Conservation (phyloP, 2,888 invertebrate genomes). For the Pantelozetes paolii region DNA sequence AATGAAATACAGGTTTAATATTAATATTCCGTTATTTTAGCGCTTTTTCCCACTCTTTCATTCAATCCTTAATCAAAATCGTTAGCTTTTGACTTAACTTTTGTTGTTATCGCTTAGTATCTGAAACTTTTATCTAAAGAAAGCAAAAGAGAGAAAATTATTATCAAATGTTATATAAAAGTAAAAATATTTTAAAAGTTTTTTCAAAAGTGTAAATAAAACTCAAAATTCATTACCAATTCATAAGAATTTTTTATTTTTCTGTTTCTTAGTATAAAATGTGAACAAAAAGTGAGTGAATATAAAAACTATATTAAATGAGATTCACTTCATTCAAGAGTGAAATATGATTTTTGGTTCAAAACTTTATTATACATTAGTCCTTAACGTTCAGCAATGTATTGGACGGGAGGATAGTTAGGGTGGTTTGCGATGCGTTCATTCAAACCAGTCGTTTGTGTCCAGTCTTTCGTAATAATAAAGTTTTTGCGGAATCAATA, state of each 20-base stretch:
- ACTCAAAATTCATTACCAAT: no score
- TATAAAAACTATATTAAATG: background rate
- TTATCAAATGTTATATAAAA: background rate
- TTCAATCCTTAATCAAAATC: no score
- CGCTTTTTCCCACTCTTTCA: background rate
- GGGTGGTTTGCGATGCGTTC: slow-evolving; percentile 9
- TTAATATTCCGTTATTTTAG: background rate
- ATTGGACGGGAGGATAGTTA: background rate
- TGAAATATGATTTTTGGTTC: background rate
- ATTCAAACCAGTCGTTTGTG: background rate
- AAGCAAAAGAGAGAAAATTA: background rate
- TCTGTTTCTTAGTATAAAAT: background rate
- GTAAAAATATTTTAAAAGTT: no score
- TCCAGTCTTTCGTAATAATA: slow-evolving; percentile 18
- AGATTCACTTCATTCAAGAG: background rate
- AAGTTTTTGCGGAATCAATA: slow-evolving; percentile 18
- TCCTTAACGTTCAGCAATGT: background rate
- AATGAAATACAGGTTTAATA: background rate
- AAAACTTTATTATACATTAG: background rate
- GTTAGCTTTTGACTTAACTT: no score
- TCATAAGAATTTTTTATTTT: background rate
- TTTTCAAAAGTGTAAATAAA: no score
- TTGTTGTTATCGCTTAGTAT: background rate
- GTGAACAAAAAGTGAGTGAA: background rate
- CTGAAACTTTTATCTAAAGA: slow-evolving; percentile 11